Evolutionary conservation across 2,113 vertebrate species (phyloP), one percentile per base, ranked within the genome.

Genomic region (Eurypyga helias): DNA sequence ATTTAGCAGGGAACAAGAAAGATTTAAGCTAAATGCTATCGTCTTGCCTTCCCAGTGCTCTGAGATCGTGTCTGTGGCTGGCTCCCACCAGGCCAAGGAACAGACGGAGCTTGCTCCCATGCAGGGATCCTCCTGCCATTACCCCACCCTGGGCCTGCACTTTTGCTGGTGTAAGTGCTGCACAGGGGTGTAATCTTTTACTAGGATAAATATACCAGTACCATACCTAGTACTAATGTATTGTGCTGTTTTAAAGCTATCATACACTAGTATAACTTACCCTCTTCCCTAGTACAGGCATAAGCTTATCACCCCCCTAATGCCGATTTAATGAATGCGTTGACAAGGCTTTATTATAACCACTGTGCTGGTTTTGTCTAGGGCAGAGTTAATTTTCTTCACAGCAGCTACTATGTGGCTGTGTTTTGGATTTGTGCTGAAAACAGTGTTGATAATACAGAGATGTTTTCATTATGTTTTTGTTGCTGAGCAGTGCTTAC

Each of bases 41-140:
- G 21, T 18, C 13, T 80, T 52, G 46, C 57, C 36, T 70, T 67
- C n/a, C 20, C 48, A 36, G 41, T 19, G 49, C 45, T 92, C 34
- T 20, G 45, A 65, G 49, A 5, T 38, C 1, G 0, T 3, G 4
- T 31, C 31, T 38, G n/a, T 18, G 65, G 28, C 6, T 34, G 34
- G 13, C 48, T 64, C 17, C 41, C 52, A 10, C 18, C n/a, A n/a
- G 29, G 57, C 17, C 2, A 7, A 82, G n/a, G 43, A 69, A 1
- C 0, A 38, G 0, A n/a, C 9, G 31, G 21, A 70, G 4, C 14
- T 78, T 69, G 51, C 5, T 70, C 28, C 33, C 0, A 0, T 69
- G 24, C 20, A 29, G 33, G 60, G 24, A 11, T 76, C 28, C 21
- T 51, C 26, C 41, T 62, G 41, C 61, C 28, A 2, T n/a, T 46